A percentile compares a stretch with the other conserved stretches of the same genome.
Conservation (phyloP, 2,797 vertebrate species). For the Champsocephalus gunnari region DNA sequence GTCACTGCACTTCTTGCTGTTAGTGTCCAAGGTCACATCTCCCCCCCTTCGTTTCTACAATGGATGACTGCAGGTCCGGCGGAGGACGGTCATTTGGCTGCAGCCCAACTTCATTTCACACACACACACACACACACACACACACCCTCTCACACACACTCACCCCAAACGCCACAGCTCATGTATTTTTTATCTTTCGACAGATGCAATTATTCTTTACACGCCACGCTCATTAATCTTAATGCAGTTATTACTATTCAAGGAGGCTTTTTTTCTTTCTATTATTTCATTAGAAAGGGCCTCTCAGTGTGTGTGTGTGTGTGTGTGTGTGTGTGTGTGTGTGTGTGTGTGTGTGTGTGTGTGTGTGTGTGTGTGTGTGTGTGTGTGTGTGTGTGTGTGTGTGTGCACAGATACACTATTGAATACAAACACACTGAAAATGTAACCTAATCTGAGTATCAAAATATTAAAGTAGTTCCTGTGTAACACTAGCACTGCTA, state of each 20-base stretch:
- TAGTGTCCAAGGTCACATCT: conserved; percentile 81
- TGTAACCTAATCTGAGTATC: no score
- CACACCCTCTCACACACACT: conserved; percentile 34
- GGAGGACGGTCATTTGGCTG: conserved; percentile 82
- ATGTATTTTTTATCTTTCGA: conserved; percentile 86
- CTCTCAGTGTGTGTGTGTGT: conserved; percentile 15
- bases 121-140: conserved; percentile 54
- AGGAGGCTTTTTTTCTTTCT: conserved; percentile 65
- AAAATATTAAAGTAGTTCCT: no score
- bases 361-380: conserved; percentile 29
- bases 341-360: conserved; percentile 24
- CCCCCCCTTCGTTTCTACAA: conserved; percentile 49
- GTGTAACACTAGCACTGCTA: no score
- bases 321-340: conserved; percentile 30
- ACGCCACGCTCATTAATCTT: conserved; percentile 84
- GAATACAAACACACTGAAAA: conserved; percentile 40
- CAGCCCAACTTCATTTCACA: conserved; percentile 72
- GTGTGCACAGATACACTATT: conserved; percentile 55
- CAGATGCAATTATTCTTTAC: conserved; percentile 86
- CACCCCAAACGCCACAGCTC: conserved; percentile 77
- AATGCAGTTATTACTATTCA: conserved; percentile 86
- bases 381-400: conserved; percentile 22
- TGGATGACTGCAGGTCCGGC: conserved; percentile 79
- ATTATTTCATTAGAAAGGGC: conserved; percentile 76
- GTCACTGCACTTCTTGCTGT: conserved; percentile 78